Percentiles rank a stretch among this genome's conserved stretches.
Evolutionary conservation across 2,113 vertebrate genomes (phyloP).

Genomic region (Poeciliopsis turrubarensis): DNA sequence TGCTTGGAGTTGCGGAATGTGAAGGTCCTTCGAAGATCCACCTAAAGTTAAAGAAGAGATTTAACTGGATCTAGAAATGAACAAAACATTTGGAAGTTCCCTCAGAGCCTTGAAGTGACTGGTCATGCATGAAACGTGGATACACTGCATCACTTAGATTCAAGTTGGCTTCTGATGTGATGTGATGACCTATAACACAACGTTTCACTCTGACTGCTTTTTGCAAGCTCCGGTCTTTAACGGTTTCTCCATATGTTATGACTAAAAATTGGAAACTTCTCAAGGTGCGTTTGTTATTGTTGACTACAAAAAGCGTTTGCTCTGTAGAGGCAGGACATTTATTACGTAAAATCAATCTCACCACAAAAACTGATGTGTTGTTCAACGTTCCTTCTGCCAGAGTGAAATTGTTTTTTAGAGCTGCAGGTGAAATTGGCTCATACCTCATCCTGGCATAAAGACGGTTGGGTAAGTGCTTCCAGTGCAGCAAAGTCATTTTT

Average conservation of each 20-base stretch:
- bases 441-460: conserved; percentile 13
- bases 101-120: neutral
- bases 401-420: neutral
- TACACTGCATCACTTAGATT: conserved; percentile 62
- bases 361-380: neutral
- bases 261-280: no score
- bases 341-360: neutral
- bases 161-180: conserved; percentile 22
- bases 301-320: neutral
- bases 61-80: neutral
- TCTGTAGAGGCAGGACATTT: neutral
- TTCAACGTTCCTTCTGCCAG: neutral
- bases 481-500: conserved; percentile 20
- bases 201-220: no score
- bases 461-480: conserved; percentile 4
- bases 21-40: conserved; percentile 91
- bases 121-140: conserved; percentile 1
- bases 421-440: conserved; percentile 5
- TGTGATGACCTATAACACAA: conserved; percentile 16
- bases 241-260: no score
- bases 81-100: neutral
- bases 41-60: conserved; percentile 72
- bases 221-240: no score
- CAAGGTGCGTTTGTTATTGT: neutral
- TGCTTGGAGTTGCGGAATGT: conserved; percentile 98